Evolutionary conservation across 2,888 invertebrate genomes (phyloP), one percentile per base, ranked within the genome.

Genomic region (Ceramica pisi): DNA sequence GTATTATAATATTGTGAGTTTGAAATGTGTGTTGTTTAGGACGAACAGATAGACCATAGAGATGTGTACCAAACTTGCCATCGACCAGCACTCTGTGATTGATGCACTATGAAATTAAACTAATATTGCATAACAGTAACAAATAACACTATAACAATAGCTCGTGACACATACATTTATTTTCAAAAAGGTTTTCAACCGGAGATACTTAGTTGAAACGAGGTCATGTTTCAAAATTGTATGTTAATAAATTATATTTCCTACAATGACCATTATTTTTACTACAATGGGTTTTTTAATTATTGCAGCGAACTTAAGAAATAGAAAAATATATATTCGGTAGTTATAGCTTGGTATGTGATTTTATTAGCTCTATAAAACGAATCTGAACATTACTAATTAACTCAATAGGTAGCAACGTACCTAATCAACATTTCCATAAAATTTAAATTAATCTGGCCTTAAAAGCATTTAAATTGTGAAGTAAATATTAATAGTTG

Each of bases 21-120:
- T 89, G 93, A 94, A 94, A 93, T 88, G 93, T 94, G 95, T 93
- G 94, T 93, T 83, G 88, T 94, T 95, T 93, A 94, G 94, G 94
- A 94, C 93, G 94, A 93, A 95, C 95, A 95, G 95, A 95, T 93
- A 95, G 95, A 95, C 94, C 90, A 91, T 90, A 92, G 90, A 93
- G 90, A 88, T 90, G 94, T 93, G 92, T 92, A 90, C 86, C 88
- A 90, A 86, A 87, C 90, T 89, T 88, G 89, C 90, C 90, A 90
- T 90, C 88, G 90, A 86, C 87, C 91, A 87, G 88, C 92, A 93
- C 91, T 89, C 91, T 88, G 92, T 91, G 90, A 88, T 88, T 85
- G 89, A 94, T 94, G 94, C 94, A 92, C 80, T 88, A 90, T 86
- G 83, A 82, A 41, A 78, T 80, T 83, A 75, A 80, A 85, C 75